Evolutionary conservation across 2,888 invertebrate species (phyloP), one percentile per base, ranked within the genome.

Genomic region (Spilarctia lutea): DNA sequence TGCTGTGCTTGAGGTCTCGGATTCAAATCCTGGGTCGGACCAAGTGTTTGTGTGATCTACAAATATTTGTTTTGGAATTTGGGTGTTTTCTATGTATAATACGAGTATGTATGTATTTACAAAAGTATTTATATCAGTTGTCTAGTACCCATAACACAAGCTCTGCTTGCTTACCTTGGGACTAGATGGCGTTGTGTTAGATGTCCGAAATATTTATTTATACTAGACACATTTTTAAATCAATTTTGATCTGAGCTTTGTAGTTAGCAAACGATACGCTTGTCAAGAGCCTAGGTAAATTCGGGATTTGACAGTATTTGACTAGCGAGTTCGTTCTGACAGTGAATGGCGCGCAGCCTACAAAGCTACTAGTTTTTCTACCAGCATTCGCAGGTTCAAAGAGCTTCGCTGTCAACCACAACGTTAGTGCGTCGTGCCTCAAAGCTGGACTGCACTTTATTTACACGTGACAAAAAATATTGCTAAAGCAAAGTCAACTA

Each of bases 381-480:
- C 81, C 82, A 79, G 75, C 76, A 72, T 82, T 79, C 86, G 81
- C 79, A 81, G 86, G 88, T 80, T 91, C 91, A 94, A 93, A 94
- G 91, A 87, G 93, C 94, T 94, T 94, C 94, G 92, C 86, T 88
- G 93, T 92, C 92, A 83, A 83, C 81, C 79, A 85, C 93, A 94
- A 86, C 80, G 85, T 86, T 86, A 86, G 86, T 84, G 86, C 84
- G 81, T 83, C 75, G 71, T 74, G 77, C 80, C 39, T 60, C 60
- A 35, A 35, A 69, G 18, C 35, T 69, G 69, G 24, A 52, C 52
- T 52, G 33, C 33, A 52, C 52, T 16, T 52, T 33, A 48, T 68
- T 68, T 52, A 52, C 35, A 27, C 69, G 16, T 56, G 69, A 35
- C 56, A 35, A 52, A 69, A 69, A 35, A 56, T 39, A 69, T 52